phyloP scores from a whole-genome alignment of 2,113 vertebrate species.

The Pollachius pollachius region DNA sequence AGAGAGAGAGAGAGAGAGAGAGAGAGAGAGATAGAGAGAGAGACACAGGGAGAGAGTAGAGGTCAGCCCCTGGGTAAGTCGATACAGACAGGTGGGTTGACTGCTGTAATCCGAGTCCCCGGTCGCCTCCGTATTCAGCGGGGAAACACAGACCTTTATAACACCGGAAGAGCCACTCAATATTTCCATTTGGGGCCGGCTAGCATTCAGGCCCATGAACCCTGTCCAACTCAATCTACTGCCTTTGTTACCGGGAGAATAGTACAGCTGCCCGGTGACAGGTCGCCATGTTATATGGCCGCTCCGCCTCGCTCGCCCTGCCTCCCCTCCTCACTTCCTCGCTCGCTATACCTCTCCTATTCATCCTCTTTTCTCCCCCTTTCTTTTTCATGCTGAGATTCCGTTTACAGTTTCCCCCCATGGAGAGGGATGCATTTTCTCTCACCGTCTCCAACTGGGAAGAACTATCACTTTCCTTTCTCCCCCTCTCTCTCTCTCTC shows the following conservation, averaged over 20 bases:
- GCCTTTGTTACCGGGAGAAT: conserved; percentile 59
- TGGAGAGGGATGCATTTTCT: conserved; percentile 11
- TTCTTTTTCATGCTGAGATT: conserved; percentile 11
- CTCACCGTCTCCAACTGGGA: not conserved
- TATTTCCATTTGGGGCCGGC: conserved; percentile 59
- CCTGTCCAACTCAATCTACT: conserved; percentile 69
- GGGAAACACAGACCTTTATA: too few species aligned
- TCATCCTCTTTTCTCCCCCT: conserved; percentile 21
- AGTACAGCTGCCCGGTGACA: conserved; percentile 53
- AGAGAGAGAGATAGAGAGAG: too few species aligned
- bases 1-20: too few species aligned
- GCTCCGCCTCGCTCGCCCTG: conserved; percentile 17
- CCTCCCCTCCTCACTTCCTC: not conserved
- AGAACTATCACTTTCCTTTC: not conserved
- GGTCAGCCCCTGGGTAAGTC: too few species aligned
- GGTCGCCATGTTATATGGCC: conserved; percentile 35
- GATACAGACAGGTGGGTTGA: too few species aligned
- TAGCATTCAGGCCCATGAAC: conserved; percentile 58
- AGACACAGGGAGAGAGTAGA: too few species aligned
- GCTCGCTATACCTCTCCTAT: not conserved
- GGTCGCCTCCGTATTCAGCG: too few species aligned
- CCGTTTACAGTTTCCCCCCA: conserved; percentile 19
- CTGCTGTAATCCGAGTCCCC: too few species aligned
- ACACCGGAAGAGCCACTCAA: conserved; percentile 38
- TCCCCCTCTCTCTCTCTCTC: conserved; percentile 22